Conservation (phyloP, 2,113 vertebrate species). For the Dolichallabes microphthalmus region DNA sequence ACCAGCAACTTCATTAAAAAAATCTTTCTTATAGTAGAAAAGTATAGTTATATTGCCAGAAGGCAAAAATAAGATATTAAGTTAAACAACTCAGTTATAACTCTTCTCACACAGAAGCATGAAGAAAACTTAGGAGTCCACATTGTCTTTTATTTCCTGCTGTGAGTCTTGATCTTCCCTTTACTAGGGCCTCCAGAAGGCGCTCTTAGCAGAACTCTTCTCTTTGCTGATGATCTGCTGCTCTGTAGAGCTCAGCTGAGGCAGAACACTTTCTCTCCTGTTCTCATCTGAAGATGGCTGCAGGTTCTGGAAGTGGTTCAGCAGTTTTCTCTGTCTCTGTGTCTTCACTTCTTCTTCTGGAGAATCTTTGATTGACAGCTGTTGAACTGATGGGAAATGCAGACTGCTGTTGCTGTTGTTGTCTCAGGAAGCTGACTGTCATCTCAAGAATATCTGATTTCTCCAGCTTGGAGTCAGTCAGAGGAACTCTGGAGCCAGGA, state of each 20-base stretch:
- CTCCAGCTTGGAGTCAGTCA: conserved; percentile 68
- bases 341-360: conserved; percentile 49
- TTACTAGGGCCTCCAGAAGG: conserved; percentile 51
- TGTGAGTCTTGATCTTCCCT: not conserved
- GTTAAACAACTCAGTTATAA: not conserved
- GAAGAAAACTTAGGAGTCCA: conserved; percentile 7
- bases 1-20: not conserved
- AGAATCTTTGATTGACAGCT: conserved; percentile 50
- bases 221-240: conserved; percentile 55
- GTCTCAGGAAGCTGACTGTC: conserved; percentile 55
- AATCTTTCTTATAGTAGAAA: conserved; percentile 4
- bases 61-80: not conserved
- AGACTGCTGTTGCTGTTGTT: conserved; percentile 41
- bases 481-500: conserved; percentile 63
- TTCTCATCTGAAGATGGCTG: conserved; percentile 48
- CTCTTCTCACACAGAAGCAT: not conserved
- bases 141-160: not conserved
- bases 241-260: conserved; percentile 36
- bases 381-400: conserved; percentile 10
- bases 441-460: conserved; percentile 54
- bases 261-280: conserved; percentile 45
- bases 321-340: conserved; percentile 54
- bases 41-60: not conserved
- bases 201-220: conserved; percentile 44
- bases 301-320: conserved; percentile 54